Base-by-base conservation (phyloP, 1,140 invertebrate species). In the Ylistrum balloti region DNA sequence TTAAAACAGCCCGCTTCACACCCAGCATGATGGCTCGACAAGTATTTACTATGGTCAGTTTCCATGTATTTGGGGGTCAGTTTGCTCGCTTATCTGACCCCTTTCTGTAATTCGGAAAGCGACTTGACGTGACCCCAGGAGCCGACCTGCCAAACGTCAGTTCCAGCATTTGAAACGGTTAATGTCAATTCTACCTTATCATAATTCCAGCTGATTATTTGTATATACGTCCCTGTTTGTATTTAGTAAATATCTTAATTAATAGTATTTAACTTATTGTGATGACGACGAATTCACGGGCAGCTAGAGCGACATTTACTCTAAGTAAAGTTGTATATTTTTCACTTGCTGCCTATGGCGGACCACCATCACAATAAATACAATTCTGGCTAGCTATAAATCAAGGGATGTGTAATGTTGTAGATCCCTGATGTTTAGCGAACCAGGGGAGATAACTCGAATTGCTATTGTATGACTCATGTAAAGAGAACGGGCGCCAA, bases 381-480 rank as follows among this genome's bases (percentile, higher is more conserved):
- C 5, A 38, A 38, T 38, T 38, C 35, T 38, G 13, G n/a, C 35
- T 38, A 38, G 5, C 5, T 38, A 7, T 38, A 13, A 7, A 38
- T 38, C 5, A 5, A 38, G 35, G 13, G 35, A 7, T 38, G 35
- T 38, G 35, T 38, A 5, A 5, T 38, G 5, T 38, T 38, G 35
- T 38, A n/a, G n/a, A n/a, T n/a, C 56, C 22, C 17, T 17, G 3
- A 74, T n/a, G n/a, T 7, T 74, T 28, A n/a, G 56, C 28, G 56
- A 74, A 17, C 56, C 22, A 74, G n/a, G 56, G 56, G 56, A 74
- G 56, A 28, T 74, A 74, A 74, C 56, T 74, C 56, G 56, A n/a
- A 74, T 74, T 74, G 56, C n/a, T 74, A 74, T 28, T 74, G 22
- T 17, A 17, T 74, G 22, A 74, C 22, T 74, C 56, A 28, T 74